phyloP scores from a whole-genome alignment of 92 coral and sea anemone genomes.

The Anthopleura xanthogrammica region DNA sequence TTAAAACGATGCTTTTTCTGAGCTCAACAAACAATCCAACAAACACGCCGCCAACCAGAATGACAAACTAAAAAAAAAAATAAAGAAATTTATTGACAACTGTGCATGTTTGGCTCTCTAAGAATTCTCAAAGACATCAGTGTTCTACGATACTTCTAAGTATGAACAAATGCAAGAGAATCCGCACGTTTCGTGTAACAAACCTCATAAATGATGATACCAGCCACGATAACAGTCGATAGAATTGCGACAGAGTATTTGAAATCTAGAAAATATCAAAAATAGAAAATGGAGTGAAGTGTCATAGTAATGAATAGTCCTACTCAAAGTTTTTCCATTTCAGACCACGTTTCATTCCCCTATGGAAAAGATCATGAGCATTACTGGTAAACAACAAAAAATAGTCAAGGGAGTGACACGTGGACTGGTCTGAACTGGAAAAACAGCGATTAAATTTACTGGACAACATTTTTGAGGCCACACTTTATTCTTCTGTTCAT shows the following conservation, averaged over 20 bases:
- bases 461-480: no score
- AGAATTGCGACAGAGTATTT: slow-evolving; percentile 44
- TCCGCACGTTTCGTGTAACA: no score
- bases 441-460: no score
- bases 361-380: no score
- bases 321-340: no score
- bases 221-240: slow-evolving; percentile 43
- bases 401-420: no score
- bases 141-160: no score
- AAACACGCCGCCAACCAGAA: not conserved
- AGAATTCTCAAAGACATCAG: not conserved
- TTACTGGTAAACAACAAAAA: no score
- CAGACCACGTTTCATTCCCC: no score
- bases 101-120: not conserved
- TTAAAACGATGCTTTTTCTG: not conserved
- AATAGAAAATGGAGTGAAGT: not conserved
- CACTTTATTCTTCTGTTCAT: no score
- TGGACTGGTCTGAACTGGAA: no score
- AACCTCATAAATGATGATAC: slow-evolving; percentile 47
- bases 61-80: not conserved
- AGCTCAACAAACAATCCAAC: not conserved
- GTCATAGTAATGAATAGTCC: not conserved
- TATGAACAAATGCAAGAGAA: no score
- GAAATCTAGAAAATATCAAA: slow-evolving; percentile 35
- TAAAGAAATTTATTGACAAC: not conserved